Conservation (phyloP, 2,797 vertebrate species). For the Cirrhinus molitorella region DNA sequence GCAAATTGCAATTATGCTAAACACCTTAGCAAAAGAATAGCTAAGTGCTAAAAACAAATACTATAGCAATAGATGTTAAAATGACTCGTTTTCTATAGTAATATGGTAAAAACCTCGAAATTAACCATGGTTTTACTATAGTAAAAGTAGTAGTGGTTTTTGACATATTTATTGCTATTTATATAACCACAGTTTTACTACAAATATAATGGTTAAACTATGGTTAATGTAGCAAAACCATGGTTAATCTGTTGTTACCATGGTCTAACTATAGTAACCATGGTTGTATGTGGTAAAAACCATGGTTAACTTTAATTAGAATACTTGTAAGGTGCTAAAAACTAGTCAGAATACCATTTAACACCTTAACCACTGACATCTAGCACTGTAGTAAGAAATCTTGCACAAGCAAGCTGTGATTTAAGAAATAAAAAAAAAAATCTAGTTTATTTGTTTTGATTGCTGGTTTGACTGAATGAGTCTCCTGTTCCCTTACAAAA, state of each 20-base stretch:
- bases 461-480: too few relatives aligned
- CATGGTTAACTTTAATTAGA: background rate
- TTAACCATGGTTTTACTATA: background rate
- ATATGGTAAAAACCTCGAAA: background rate
- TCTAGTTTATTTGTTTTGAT: too few relatives aligned
- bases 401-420: too few relatives aligned
- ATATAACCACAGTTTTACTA: background rate
- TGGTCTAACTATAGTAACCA: background rate
- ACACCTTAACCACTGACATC: background rate
- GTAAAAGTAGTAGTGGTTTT: background rate
- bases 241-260: background rate
- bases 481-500: too few relatives aligned
- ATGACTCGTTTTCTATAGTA: too few relatives aligned
- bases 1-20: background rate
- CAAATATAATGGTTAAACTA: background rate
- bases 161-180: background rate
- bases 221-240: background rate
- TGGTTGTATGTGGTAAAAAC: background rate
- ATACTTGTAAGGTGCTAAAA: background rate
- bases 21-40: too few relatives aligned
- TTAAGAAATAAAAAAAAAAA: too few relatives aligned
- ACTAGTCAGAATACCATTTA: background rate
- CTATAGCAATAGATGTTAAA: background rate
- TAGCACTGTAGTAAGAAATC: too few relatives aligned
- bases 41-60: background rate